Percentiles rank a stretch among this genome's conserved stretches.
Evolutionary conservation across 2,797 vertebrate species (phyloP).

Genomic region (Kryptolebias ocellatus): DNA sequence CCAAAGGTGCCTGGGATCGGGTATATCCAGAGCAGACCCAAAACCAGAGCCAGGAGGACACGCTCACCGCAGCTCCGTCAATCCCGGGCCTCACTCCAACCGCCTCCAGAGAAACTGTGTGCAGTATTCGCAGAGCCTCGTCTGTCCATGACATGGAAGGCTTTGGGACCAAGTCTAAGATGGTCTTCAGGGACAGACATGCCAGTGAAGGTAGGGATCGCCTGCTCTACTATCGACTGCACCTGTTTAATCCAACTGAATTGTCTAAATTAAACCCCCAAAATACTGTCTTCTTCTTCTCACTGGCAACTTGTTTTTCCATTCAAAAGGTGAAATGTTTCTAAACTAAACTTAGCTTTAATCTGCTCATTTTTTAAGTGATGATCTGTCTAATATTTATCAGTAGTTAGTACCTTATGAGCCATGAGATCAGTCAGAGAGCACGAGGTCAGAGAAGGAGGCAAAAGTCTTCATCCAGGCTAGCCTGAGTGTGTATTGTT

Average conservation of each 20-base stretch:
- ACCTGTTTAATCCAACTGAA: neutral
- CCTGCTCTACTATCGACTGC: neutral
- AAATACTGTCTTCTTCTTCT: no score
- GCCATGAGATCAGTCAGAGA: no score
- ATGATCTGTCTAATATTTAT: no score
- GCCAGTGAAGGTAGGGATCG: constrained; percentile 93
- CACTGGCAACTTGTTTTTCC: neutral
- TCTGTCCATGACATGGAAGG: constrained; percentile 95
- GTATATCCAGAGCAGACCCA: constrained; percentile 81
- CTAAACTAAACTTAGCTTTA: no score
- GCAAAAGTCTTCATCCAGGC: no score
- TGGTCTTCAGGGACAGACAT: constrained; percentile 91
- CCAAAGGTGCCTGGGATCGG: constrained; percentile 89
- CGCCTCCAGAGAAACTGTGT: constrained; percentile 85
- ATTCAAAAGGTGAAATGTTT: neutral
- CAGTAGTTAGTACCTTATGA: no score
- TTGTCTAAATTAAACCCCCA: no score
- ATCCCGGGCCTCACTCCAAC: constrained; percentile 74
- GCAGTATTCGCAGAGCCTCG: constrained; percentile 92
- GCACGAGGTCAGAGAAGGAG: no score
- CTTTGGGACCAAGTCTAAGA: constrained; percentile 85
- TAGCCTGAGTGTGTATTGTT: no score
- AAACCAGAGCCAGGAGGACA: constrained; percentile 62
- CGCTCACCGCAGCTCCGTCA: constrained; percentile 76
- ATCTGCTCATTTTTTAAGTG: no score